phyloP scores from a whole-genome alignment of 1,140 invertebrate species.

The Hyphantria cunea region DNA sequence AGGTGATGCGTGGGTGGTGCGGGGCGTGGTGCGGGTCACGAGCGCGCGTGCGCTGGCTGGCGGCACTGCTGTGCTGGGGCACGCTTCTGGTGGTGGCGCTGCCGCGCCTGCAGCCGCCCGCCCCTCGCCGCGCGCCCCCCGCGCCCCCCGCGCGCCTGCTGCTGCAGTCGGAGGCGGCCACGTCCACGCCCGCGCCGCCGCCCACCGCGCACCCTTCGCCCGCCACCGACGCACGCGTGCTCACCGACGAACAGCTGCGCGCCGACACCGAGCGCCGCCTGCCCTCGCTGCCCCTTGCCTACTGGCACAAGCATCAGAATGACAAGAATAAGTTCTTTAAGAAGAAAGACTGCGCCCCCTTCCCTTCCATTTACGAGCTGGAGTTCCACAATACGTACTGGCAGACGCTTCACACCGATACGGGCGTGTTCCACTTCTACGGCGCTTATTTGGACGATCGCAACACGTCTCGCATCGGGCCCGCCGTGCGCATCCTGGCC shows the following conservation, averaged over 20 bases:
- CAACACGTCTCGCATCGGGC: slow-evolving; percentile 88
- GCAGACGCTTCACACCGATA: slow-evolving; percentile 90
- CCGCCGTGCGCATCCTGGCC: slow-evolving; percentile 92
- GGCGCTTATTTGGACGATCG: slow-evolving; percentile 94
- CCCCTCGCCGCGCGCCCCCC: slow-evolving; percentile 51
- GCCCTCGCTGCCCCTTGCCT: slow-evolving; percentile 91
- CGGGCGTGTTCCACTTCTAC: slow-evolving; percentile 94
- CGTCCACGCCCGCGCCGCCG: slow-evolving; percentile 54
- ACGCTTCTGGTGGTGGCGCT: slow-evolving; percentile 42
- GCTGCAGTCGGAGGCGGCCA: slow-evolving; percentile 73
- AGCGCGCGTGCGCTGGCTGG: slow-evolving; percentile 41
- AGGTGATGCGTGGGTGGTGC: slow-evolving; percentile 69
- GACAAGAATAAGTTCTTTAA: slow-evolving; percentile 86
- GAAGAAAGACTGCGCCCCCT: slow-evolving; percentile 89
- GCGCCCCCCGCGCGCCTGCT: slow-evolving; percentile 62
- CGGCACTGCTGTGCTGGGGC: slow-evolving; percentile 48
- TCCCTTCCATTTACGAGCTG: slow-evolving; percentile 93
- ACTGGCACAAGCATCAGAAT: slow-evolving; percentile 91
- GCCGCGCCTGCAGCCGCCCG: slow-evolving; percentile 38
- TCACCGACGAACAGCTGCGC: slow-evolving; percentile 89
- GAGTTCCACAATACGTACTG: slow-evolving; percentile 96
- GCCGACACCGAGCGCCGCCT: slow-evolving; percentile 88
- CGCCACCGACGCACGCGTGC: slow-evolving; percentile 84
- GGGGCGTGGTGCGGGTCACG: slow-evolving; percentile 56
- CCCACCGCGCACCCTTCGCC: slow-evolving; percentile 56